A percentile compares a stretch with the other conserved stretches of the same genome.
Evolutionary conservation across 1,140 invertebrate species (phyloP).

Genomic region (Homalodisca vitripennis): DNA sequence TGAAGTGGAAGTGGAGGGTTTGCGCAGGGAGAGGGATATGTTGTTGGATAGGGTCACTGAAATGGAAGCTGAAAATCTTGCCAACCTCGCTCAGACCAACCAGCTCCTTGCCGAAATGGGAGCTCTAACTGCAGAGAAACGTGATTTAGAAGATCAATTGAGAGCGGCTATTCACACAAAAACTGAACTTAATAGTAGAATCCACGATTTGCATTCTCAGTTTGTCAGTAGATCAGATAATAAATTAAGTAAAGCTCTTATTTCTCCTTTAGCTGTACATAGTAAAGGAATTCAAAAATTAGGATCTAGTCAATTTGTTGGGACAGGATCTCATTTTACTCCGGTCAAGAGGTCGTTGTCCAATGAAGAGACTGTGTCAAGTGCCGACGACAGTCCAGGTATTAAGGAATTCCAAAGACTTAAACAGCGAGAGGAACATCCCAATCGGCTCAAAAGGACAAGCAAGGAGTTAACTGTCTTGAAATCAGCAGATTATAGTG

Average conservation of each 20-base stretch:
- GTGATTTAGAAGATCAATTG: conserved; percentile 62
- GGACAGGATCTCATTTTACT: conserved; percentile 26
- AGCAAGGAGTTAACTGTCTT: conserved; percentile 23
- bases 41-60: conserved; percentile 66
- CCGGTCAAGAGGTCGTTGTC: conserved; percentile 30
- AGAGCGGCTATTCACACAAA: conserved; percentile 55
- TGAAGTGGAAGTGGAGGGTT: conserved; percentile 44
- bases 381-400: neutral
- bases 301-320: conserved; percentile 28
- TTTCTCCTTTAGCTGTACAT: neutral
- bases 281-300: neutral
- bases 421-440: conserved; percentile 24
- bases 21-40: conserved; percentile 68
- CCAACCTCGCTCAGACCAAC: conserved; percentile 60
- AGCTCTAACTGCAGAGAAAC: conserved; percentile 57
- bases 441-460: conserved; percentile 25
- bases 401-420: conserved; percentile 21
- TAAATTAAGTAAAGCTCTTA: conserved; percentile 14
- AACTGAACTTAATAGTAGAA: conserved; percentile 51
- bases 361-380: conserved; percentile 12
- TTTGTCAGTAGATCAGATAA: conserved; percentile 45
- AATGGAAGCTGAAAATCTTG: conserved; percentile 68
- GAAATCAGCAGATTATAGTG: conserved; percentile 17
- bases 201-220: conserved; percentile 50
- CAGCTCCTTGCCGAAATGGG: conserved; percentile 61